These are phyloP conservation scores for Lithosia quadra DNA, from an alignment of 2,888 invertebrate genomes.

Conservation along the genomic window DNA sequence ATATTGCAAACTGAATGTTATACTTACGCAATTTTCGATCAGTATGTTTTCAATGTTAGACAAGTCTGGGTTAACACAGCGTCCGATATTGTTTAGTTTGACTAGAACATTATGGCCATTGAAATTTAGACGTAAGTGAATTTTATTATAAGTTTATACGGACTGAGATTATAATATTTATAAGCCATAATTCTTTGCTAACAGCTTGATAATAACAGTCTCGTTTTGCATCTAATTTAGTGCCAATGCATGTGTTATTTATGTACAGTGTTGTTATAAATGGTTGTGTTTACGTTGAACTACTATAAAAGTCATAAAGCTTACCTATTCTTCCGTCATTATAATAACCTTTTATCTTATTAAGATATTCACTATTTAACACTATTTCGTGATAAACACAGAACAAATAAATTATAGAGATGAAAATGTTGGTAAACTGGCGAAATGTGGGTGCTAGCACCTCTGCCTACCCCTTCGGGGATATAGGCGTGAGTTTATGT, in stretches of 20 bases:
- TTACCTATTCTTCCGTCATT: background rate
- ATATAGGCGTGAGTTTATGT: no score
- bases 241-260: conserved; percentile 22
- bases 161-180: conserved; percentile 49
- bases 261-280: conserved; percentile 25
- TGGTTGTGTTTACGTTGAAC: conserved; percentile 19
- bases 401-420: no score
- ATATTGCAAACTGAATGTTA: background rate
- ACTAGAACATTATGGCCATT: conserved; percentile 40
- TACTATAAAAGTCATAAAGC: conserved; percentile 8
- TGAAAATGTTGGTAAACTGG: no score
- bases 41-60: conserved; percentile 25
- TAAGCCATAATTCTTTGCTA: conserved; percentile 40
- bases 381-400: background rate
- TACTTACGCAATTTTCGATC: background rate
- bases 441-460: no score
- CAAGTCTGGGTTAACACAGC: conserved; percentile 28
- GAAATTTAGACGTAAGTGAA: conserved; percentile 55
- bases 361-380: background rate
- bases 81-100: conserved; percentile 36
- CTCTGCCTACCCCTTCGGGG: no score
- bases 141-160: conserved; percentile 41
- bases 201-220: conserved; percentile 39
- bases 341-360: conserved; percentile 3
- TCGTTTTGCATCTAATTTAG: conserved; percentile 37